Evolutionary conservation across 2,113 vertebrate species (phyloP), one percentile per base, ranked within the genome.

Genomic region (Dromas ardeola): DNA sequence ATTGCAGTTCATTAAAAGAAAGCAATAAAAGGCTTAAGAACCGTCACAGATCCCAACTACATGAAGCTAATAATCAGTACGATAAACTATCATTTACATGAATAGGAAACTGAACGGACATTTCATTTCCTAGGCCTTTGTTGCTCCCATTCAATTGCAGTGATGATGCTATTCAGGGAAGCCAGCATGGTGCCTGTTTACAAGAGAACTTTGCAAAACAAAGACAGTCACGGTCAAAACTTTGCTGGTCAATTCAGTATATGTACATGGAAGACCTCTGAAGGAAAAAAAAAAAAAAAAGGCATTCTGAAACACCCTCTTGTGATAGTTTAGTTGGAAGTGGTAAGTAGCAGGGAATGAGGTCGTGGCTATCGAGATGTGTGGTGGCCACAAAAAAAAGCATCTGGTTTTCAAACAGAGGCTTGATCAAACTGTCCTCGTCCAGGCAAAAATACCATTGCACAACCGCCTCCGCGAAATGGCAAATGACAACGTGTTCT

Each of bases 201-300:
- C 95, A 93, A 97, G 96, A 96, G 97, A 97, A 95, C 67, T 98
- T 98, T 98, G 97, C 98, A 98, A 98, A 97, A 98, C 98, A 98
- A 98, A 98, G 97, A 95, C 95, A 98, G 96, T 97, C 98, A 98
- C 1, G 96, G 97, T 98, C 97, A 98, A 97, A 98, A 98, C 96
- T 97, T 97, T 89, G 90, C 93, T 97, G 97, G 89, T 95, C 96
- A 94, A 81, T 98, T 96, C 95, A 93, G 85, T 72, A 93, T 96
- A 98, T 97, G 98, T 88, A 95, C 93, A 93, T 85, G 83, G 94
- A 95, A 97, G 94, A 88, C 62, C 90, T 82, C 90, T 52, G 83
- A 87, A 95, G 77, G 65, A 67, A 30, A 49, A 52, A 90, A 32
- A 80, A 59, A 71, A n/a, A 32, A 42, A 42, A 78, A 63, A 71